A percentile compares a stretch with the other conserved stretches of the same genome.
phyloP scores from a whole-genome alignment of 1,140 invertebrate genomes.

The Pentalonia nigronervosa region DNA sequence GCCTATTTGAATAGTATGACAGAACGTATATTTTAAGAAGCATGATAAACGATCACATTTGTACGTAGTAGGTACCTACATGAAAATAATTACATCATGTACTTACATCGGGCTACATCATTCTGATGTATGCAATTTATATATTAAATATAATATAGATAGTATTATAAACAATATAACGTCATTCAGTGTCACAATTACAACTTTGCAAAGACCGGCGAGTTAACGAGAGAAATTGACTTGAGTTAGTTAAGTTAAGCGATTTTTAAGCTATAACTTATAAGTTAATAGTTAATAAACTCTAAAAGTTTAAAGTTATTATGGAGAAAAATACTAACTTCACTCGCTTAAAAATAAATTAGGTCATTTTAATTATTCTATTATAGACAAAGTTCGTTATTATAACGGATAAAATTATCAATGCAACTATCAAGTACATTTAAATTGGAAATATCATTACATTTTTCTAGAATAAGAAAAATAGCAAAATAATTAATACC shows the following conservation, averaged over 20 bases:
- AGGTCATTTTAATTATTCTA: neutral
- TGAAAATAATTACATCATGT: neutral
- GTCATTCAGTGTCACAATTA: neutral
- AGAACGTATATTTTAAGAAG: neutral
- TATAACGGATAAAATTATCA: too few relatives aligned
- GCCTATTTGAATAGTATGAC: constrained; percentile 20
- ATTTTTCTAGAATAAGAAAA: too few relatives aligned
- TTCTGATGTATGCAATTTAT: neutral
- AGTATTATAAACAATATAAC: neutral
- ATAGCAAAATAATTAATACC: too few relatives aligned
- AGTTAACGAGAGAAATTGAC: neutral
- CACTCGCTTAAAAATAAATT: neutral
- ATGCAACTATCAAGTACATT: too few relatives aligned
- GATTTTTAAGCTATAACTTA: neutral
- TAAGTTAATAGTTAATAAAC: neutral
- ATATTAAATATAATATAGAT: neutral
- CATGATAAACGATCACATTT: neutral
- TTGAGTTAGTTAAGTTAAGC: neutral
- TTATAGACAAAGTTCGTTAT: too few relatives aligned
- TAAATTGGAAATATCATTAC: too few relatives aligned
- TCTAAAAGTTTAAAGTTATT: neutral
- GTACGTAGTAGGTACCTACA: too few relatives aligned
- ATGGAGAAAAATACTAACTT: neutral
- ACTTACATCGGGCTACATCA: neutral
- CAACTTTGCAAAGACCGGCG: neutral